Conservation (phyloP, 2,888 invertebrate species). For the Exocentrus adspersus region DNA sequence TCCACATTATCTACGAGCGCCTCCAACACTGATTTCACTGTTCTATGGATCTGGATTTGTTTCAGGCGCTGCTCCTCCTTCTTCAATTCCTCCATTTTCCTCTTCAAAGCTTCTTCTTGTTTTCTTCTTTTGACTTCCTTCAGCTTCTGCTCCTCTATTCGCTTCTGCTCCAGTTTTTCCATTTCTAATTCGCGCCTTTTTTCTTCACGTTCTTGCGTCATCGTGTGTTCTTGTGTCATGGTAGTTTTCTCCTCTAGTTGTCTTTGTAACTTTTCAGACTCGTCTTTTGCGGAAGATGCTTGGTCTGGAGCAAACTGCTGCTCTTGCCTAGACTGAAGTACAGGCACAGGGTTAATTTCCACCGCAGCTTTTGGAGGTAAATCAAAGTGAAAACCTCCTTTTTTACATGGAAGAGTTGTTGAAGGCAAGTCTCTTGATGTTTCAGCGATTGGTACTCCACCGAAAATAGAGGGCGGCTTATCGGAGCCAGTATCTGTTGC, state of each 20-base stretch:
- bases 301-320: background rate
- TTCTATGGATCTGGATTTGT: constrained; percentile 48
- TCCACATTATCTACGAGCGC: constrained; percentile 59
- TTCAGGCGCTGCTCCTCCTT: constrained; percentile 41
- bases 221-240: too few species aligned
- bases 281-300: background rate
- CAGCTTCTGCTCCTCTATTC: constrained; percentile 36
- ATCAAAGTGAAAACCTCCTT: constrained; percentile 44
- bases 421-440: background rate
- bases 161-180: constrained; percentile 36
- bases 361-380: constrained; percentile 30
- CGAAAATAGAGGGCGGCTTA: constrained; percentile 15
- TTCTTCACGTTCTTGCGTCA: constrained; percentile 40
- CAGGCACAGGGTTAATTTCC: constrained; percentile 15
- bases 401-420: constrained; percentile 24
- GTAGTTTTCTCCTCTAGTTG: constrained; percentile 38
- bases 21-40: constrained; percentile 56
- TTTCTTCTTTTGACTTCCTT: constrained; percentile 38
- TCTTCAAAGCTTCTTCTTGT: constrained; percentile 39
- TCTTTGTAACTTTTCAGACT: constrained; percentile 43
- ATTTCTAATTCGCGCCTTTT: too few species aligned
- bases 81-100: constrained; percentile 39
- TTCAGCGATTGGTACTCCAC: background rate
- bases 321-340: background rate
- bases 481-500: background rate